Percentiles rank a stretch among this genome's conserved stretches.
These are phyloP conservation scores for Hepsetus odoe DNA, from an alignment of 2,113 vertebrate species.

Conservation along the genomic window DNA sequence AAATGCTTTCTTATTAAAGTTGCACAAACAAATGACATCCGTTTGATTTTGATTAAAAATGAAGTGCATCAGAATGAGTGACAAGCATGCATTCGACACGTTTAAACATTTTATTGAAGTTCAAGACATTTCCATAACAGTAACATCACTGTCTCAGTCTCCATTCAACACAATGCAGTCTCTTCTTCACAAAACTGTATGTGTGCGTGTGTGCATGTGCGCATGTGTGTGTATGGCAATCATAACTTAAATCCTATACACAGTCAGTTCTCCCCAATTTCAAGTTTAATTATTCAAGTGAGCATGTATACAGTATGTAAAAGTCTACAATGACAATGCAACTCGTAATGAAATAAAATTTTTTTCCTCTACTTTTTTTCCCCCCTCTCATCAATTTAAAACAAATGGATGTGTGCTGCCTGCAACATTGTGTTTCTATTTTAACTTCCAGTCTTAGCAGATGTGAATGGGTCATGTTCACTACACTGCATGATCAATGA, in stretches of 20 bases:
- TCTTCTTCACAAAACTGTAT: slow-evolving; percentile 28
- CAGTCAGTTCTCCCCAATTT: slow-evolving; percentile 10
- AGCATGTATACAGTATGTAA: slow-evolving; percentile 45
- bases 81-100: slow-evolving; percentile 26
- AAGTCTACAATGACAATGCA: slow-evolving; percentile 46
- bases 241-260: slow-evolving; percentile 44
- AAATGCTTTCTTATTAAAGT: too few relatives aligned
- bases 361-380: slow-evolving; percentile 40
- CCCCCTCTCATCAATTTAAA: slow-evolving; percentile 52
- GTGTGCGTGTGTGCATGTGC: slow-evolving; percentile 35
- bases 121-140: slow-evolving; percentile 20
- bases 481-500: slow-evolving; percentile 3
- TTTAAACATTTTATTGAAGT: slow-evolving; percentile 48
- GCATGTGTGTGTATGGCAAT: slow-evolving; percentile 26
- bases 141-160: slow-evolving; percentile 34
- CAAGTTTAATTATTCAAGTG: slow-evolving; percentile 41
- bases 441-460: slow-evolving; percentile 43
- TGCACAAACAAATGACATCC: not conserved
- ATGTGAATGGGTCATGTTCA: slow-evolving; percentile 29
- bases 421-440: slow-evolving; percentile 51
- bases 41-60: not conserved
- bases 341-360: slow-evolving; percentile 39
- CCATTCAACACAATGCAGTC: slow-evolving; percentile 13
- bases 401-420: slow-evolving; percentile 34
- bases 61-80: not conserved